Base-by-base conservation (phyloP, 2,113 vertebrate genomes). In the Delphinus delphis region DNA sequence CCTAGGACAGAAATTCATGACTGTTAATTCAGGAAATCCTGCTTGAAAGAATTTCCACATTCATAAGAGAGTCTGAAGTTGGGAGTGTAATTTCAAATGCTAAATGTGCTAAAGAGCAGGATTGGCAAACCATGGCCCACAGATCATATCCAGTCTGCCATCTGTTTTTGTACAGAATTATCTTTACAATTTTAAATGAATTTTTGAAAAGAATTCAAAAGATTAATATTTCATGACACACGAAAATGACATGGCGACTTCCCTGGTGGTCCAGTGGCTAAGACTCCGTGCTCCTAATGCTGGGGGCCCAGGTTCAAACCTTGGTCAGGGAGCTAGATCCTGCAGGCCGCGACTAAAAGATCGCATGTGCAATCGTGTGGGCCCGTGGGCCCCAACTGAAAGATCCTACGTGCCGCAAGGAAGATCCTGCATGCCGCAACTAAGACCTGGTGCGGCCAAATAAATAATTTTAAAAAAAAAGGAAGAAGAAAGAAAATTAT, bases 21-120 rank as follows among this genome's bases (percentile, higher is more conserved):
- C 17, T 50, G 2, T 80, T 62, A 58, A 70, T 71, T 95, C 70
- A 93, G 15, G 26, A 93, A 93, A 96, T 90, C 21, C 62, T 90
- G 28, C 53, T 89, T 80, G 47, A 88, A 83, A 84, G 65, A 93
- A 84, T 74, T 84, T 88, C 62, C 63, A 95, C 58, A 94, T 80
- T 50, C 47, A n/a, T 18, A 67, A 86, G 25, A 84, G 36, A 89
- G 28, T 67, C 36, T 81, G 31, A 84, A 91, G 82, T 71, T 88
- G 53, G 68, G 62, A 63, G 50, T 36, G 47, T 90, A 88, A 93
- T 44, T 77, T 82, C 44, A 63, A 84, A 71, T 89, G 47, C 20
- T 81, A 44, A 70, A 77, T 21, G 41, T 68, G 88, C n/a, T 47
- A 28, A 3, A 95, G 4, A 93, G 65, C 60, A 91, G 38, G 53